Base-by-base conservation (phyloP, 92 coral and sea anemone species). In the Zoanthus sansibaricus region DNA sequence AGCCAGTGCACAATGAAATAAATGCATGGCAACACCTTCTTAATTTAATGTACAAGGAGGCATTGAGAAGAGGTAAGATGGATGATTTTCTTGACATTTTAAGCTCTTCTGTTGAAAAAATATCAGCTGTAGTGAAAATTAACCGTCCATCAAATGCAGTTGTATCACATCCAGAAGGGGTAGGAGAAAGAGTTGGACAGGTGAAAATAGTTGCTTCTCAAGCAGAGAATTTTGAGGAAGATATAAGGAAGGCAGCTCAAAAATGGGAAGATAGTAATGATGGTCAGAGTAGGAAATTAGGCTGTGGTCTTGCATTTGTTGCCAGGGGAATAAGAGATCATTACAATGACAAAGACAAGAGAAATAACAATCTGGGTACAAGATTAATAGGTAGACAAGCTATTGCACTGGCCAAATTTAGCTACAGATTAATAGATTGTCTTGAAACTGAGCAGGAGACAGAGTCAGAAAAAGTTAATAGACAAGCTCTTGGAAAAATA, bases 381-480 rank as follows among this genome's bases (percentile, higher is more conserved):
- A 83, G 93, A 37, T 74, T 93, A 12, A 93, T 93, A 37, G 88
- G 91, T 11, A 71, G 90, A 33, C 91, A 92, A 69, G 95, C 95
- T 6, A 87, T 90, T 18, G 87, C 95, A 17, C 82, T 87, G 1
- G 95, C 93, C 7, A 84, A 86, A 37, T 88, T 79, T 88, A 80
- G 91, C 21, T 61, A 87, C 69, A 84, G 93, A 55, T 83, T 90
- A 7, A 83, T 93, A 17, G 95, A 93, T 58, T 62, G 75, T 58
- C 84, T 93, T 7, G 72, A 88, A 48, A 68, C 71, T 31, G 45
- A 59, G 18, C 82, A 78, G 33, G 93, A 92, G 71, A 68, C 93
- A 9, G 80, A 66, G 20, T 73, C 91, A 30, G 86, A 89, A 17
- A 89, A 52, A 33, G 32, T 92, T 21, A 90, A 92, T 71, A 87